These are phyloP conservation scores for Cecropterus lyciades DNA, from an alignment of 1,140 invertebrate genomes.

Conservation along the genomic window DNA sequence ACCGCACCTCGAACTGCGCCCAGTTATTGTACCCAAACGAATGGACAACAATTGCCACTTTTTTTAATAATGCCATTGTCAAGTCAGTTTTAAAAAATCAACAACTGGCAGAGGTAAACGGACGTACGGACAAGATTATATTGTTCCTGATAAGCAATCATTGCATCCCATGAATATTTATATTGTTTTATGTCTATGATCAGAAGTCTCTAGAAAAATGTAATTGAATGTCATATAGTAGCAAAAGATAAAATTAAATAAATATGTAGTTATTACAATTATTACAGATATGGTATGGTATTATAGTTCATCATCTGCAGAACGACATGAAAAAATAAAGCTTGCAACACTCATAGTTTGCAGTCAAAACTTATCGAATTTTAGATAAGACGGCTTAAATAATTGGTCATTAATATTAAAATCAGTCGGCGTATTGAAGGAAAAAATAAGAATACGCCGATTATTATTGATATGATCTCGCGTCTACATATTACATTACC, in stretches of 20 bases:
- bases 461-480: constrained; percentile 37
- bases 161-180: no score
- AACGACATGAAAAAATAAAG: background rate
- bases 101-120: background rate
- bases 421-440: constrained; percentile 24
- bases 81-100: constrained; percentile 9
- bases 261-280: no score
- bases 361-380: constrained; percentile 21
- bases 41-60: constrained; percentile 7
- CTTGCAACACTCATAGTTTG: constrained; percentile 2
- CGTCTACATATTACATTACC: constrained; percentile 37
- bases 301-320: background rate
- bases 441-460: constrained; percentile 19
- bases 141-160: no score
- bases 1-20: constrained; percentile 11
- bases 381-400: constrained; percentile 18
- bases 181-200: no score
- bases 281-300: background rate
- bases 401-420: constrained; percentile 30
- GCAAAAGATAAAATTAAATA: no score
- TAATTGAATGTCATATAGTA: no score
- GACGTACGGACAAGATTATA: no score
- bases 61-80: constrained; percentile 14
- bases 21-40: constrained; percentile 8
- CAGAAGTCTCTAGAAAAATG: no score